Evolutionary conservation across 2,797 vertebrate genomes (phyloP), one percentile per base, ranked within the genome.

Genomic region (Characodon lateralis): DNA sequence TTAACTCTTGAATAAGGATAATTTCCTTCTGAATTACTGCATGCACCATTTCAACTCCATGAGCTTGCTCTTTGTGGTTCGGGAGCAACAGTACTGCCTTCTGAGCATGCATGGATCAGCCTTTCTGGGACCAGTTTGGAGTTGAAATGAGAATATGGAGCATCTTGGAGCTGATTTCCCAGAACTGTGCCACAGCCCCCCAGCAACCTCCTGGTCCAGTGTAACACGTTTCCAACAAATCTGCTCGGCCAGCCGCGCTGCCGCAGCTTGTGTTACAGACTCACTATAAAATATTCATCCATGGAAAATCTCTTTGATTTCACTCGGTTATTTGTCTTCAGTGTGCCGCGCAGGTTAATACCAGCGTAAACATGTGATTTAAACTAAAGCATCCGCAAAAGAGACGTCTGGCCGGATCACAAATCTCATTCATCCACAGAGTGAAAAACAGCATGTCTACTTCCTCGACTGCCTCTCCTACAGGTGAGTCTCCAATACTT

Each of bases 231-330:
- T 72, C 71, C 86, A 86, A 83, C 78, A 87, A 91, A 91, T 90
- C 88, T 84, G 78, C 83, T 77, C 63, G 65, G 12, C 48, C 56
- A 35, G 84, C 71, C 91, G 71, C 77, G 77, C 77, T n/a, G 78
- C 84, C 72, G 78, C 88, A 84, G 94, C 92, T 97, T 94, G 72
- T 86, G 93, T 97, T 96, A 94, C 94, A 91, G 89, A 74, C 90
- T 84, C 92, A 89, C 89, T 89, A 96, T 96, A 92, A 97, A 97
- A 96, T 96, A 97, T 97, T 96, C 89, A 96, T 96, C 92, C 89
- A 87, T 88, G 93, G 94, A 97, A 96, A 95, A 92, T 94, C 82
- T 91, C 93, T 92, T 88, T 93, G 92, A 88, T 92, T 94, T 88
- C 89, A 90, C 80, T 51, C 87, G 79, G 80, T 82, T 80, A 73